A percentile compares a stretch with the other conserved stretches of the same genome.
Evolutionary conservation across 2,113 vertebrate genomes (phyloP).

Genomic region (Sinocyclocheilus maitianheensis): DNA sequence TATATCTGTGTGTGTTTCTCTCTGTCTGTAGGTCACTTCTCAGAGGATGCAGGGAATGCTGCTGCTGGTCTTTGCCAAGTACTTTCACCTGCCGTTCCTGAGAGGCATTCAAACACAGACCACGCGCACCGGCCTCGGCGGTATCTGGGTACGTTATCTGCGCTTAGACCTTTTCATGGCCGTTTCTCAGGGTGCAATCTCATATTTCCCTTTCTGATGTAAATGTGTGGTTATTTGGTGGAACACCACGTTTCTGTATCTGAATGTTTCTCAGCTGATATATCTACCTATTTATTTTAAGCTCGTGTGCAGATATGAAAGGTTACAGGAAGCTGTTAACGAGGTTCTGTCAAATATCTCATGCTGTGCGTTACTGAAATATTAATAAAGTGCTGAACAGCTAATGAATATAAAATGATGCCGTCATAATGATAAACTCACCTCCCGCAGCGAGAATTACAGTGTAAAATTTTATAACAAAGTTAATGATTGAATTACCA

Average conservation of each 20-base stretch:
- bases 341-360: background rate
- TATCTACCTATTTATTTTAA: background rate
- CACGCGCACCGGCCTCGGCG: slow-evolving; percentile 86
- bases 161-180: background rate
- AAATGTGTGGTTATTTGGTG: background rate
- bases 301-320: background rate
- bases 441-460: background rate
- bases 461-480: background rate
- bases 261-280: background rate
- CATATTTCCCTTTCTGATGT: background rate
- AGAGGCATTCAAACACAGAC: slow-evolving; percentile 88
- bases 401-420: slow-evolving; percentile 8
- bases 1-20: background rate
- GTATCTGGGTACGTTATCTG: slow-evolving; percentile 79
- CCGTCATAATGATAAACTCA: background rate
- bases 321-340: slow-evolving; percentile 2
- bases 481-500: background rate
- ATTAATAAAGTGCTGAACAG: slow-evolving; percentile 18
- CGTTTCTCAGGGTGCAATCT: background rate
- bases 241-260: background rate
- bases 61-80: slow-evolving; percentile 91
- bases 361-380: slow-evolving; percentile 29
- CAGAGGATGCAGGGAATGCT: slow-evolving; percentile 97
- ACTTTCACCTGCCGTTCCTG: slow-evolving; percentile 87
- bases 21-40: slow-evolving; percentile 82